Evolutionary conservation across 1,140 invertebrate genomes (phyloP).

Genomic region (Pteromalus puparum): DNA sequence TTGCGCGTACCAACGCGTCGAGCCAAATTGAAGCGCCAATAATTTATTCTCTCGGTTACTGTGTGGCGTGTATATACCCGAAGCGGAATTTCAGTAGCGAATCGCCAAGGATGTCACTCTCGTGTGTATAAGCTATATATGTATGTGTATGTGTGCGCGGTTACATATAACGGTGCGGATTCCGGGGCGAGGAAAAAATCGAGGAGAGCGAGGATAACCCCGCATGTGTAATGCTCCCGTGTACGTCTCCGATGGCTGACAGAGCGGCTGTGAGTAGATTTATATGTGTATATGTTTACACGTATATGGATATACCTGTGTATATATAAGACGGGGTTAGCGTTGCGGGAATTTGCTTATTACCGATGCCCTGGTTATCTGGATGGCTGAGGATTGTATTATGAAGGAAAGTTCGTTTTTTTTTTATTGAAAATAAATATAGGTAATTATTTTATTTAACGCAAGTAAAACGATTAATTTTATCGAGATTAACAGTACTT

Average conservation of each 20-base stretch:
- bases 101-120: background rate
- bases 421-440: no score
- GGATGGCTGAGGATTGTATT: no score
- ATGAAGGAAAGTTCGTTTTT: no score
- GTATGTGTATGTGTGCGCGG: background rate
- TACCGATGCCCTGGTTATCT: no score
- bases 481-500: no score
- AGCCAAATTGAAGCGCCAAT: slow-evolving; percentile 26
- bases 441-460: no score
- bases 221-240: background rate
- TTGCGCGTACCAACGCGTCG: background rate
- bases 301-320: background rate
- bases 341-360: no score
- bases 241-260: background rate
- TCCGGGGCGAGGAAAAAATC: background rate
- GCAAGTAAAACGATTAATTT: no score
- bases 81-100: background rate
- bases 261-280: background rate
- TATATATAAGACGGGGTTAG: no score
- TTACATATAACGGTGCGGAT: slow-evolving; percentile 31
- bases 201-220: background rate
- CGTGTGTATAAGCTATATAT: background rate
- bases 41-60: slow-evolving; percentile 30
- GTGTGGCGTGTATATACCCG: background rate
- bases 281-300: background rate